Conservation (phyloP, 2,888 invertebrate genomes). For the Xanthorhoe spadicearia region DNA sequence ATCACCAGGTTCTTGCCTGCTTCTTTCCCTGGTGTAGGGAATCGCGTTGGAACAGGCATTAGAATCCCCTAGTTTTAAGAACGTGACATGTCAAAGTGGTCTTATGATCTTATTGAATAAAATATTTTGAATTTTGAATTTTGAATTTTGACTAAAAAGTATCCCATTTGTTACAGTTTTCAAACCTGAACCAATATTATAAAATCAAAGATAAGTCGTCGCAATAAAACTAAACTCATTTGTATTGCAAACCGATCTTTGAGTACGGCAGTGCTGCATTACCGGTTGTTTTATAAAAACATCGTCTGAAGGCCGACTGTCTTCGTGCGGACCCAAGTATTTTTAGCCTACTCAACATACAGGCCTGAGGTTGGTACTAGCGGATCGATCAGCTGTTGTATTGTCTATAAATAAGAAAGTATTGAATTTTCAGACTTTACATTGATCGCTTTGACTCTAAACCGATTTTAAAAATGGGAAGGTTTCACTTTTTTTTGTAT, state of each 20-base stretch:
- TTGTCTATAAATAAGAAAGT: constrained; percentile 36
- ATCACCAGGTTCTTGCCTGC: no score
- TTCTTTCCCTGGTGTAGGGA: no score
- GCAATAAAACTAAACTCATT: constrained; percentile 3
- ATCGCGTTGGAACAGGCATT: no score
- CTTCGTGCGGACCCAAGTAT: constrained; percentile 53
- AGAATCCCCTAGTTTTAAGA: no score
- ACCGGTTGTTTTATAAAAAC: constrained; percentile 45
- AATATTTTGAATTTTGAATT: no score
- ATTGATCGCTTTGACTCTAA: constrained; percentile 17
- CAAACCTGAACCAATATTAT: neutral
- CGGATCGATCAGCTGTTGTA: constrained; percentile 39
- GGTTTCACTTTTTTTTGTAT: no score
- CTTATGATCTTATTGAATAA: no score
- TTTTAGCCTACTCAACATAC: constrained; percentile 49
- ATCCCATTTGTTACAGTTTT: no score
- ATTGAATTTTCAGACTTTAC: constrained; percentile 19
- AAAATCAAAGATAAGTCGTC: neutral
- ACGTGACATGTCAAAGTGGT: no score
- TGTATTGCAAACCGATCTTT: constrained; percentile 6
- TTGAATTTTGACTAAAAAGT: no score
- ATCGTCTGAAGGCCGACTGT: constrained; percentile 53
- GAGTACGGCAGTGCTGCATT: constrained; percentile 23
- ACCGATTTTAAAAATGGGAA: no score
- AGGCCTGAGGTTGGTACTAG: constrained; percentile 27